Percentiles rank a stretch among this genome's conserved stretches.
Evolutionary conservation across 2,888 invertebrate species (phyloP).

Genomic region (Ctenicera cuprea): DNA sequence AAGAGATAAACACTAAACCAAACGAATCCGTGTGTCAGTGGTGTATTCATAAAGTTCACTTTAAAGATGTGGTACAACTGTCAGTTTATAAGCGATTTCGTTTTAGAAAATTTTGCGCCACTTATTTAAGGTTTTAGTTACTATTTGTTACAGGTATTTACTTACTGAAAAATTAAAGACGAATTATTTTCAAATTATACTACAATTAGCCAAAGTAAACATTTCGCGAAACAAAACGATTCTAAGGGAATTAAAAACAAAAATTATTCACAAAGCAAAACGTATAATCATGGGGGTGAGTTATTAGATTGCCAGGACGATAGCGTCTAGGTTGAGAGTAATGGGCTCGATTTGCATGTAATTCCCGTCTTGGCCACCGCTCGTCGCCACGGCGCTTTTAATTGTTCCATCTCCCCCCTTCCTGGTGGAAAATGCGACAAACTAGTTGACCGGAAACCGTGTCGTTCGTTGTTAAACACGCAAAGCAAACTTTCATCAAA

Average conservation of each 20-base stretch:
- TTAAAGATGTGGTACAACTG: too few species aligned
- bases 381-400: conserved; percentile 66
- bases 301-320: conserved; percentile 59
- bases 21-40: too few species aligned
- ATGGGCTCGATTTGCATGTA: conserved; percentile 62
- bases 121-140: too few species aligned
- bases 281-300: conserved; percentile 56
- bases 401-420: conserved; percentile 63
- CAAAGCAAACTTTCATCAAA: conserved; percentile 63
- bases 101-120: too few species aligned
- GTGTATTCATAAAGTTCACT: too few species aligned
- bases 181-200: conserved; percentile 34
- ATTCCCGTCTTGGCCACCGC: conserved; percentile 61
- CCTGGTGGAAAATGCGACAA: conserved; percentile 59
- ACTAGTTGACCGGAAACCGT: conserved; percentile 67
- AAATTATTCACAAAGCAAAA: conserved; percentile 56
- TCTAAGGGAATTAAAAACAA: conserved; percentile 55
- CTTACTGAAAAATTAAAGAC: conserved; percentile 1
- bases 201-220: conserved; percentile 48
- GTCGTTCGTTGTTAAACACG: conserved; percentile 67
- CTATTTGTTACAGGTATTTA: too few species aligned
- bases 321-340: conserved; percentile 57
- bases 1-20: too few species aligned
- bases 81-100: too few species aligned
- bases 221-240: conserved; percentile 49